Base-by-base conservation (phyloP, 2,113 vertebrate species). In the Sinosuthora webbiana region DNA sequence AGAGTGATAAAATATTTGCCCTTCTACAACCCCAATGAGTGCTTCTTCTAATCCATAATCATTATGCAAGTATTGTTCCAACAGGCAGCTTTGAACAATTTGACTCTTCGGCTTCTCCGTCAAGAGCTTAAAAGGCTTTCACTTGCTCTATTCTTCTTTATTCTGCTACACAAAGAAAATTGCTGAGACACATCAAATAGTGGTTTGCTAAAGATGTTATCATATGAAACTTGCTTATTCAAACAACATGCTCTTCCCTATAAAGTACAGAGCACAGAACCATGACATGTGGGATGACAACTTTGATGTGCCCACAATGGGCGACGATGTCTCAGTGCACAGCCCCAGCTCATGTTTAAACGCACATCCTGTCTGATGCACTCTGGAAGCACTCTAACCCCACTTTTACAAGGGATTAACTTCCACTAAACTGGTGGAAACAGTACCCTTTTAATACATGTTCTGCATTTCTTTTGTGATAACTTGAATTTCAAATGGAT, bases 111-210 rank as follows among this genome's bases (percentile, higher is more conserved):
- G 76, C 71, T 92, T 97, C 89, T 94, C 88, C 33, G 1, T 71
- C 44, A 81, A 67, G 31, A 96, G 90, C 92, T 94, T 95, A 96
- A 96, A 95, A 86, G 50, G 89, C 74, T 97, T 96, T 95, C 31
- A 28, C 15, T 93, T 8, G 2, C 70, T 96, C 83, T 69, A 68
- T 16, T 89, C 15, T 64, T 68, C 80, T 95, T 94, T 95, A 87
- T 91, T 82, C 82, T 56, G 27, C 50, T 67, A 52, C 55, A 97
- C 92, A 97, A 96, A 97, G 74, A 76, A 73, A 97, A 95, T 27
- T 78, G 95, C 94, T 97, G 95, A 96, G 67, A 92, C 59, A 75
- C 67, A 80, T 79, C 77, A 93, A 96, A 95, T 33, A 41, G 44
- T 37, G 39, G 17, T 83, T 95, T 83, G 83, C 44, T 87, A 70